Base-by-base conservation (phyloP, 2,113 vertebrate species). In the Perognathus longimembris region DNA sequence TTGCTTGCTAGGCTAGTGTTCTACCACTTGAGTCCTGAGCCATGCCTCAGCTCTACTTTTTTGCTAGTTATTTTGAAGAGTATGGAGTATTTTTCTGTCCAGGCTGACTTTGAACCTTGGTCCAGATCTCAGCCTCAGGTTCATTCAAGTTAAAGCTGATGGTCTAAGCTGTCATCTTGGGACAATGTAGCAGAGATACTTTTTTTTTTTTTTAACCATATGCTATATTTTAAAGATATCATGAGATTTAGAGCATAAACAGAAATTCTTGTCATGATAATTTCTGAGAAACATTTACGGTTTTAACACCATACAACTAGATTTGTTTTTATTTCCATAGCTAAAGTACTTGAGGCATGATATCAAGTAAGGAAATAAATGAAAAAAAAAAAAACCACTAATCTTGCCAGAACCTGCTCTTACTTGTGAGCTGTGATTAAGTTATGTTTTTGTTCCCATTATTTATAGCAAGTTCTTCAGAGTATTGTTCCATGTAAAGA, bases 141-240 rank as follows among this genome's bases (percentile, higher is more conserved):
- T 17, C n/a, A 89, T 42, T 87, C 75, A 81, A 50, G 76, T 20
- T 82, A 87, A 83, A 24, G 64, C 82, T 78, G 57, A 17, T 24
- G 36, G 77, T 71, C 75, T 77, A 79, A 79, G 42, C 24, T 94
- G 36, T 73, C 7, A 28, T 88, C 20, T 66, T 78, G 57, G 83
- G 57, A 70, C 22, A 36, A 24, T 50, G 32, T 77, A 63, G 30
- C 42, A 36, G 57, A 34, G 40, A 45, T 45, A 45, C 45, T 7
- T 45, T 45, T 45, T 45, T 45, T 7, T 45, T 45, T 57, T 69
- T 84, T 84, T 34, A 32, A 8, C 34, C 22, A 21, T 76, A 50
- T 84, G 30, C 76, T 74, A 30, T 40, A 6, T 85, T 71, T 84
- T 74, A 73, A 94, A 78, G 34, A 73, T 79, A 38, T n/a, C 32